A percentile compares a stretch with the other conserved stretches of the same genome.
phyloP scores from a whole-genome alignment of 1,140 invertebrate genomes.

The Trinorchestia longiramus region DNA sequence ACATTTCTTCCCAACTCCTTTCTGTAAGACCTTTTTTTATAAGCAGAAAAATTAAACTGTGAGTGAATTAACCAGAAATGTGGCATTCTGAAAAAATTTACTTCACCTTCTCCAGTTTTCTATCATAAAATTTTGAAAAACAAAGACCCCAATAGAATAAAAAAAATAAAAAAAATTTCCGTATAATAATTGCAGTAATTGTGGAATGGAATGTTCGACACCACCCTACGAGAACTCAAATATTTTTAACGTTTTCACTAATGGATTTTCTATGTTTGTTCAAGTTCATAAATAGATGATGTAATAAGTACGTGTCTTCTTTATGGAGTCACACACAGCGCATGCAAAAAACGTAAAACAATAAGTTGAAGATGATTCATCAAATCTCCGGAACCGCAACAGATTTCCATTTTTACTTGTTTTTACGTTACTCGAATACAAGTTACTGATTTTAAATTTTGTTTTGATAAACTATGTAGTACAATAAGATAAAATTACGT shows the following conservation, averaged over 20 bases:
- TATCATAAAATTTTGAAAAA: background rate
- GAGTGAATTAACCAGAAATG: background rate
- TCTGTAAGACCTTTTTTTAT: too few relatives aligned
- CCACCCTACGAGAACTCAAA: too few relatives aligned
- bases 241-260: too few relatives aligned
- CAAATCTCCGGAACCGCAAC: background rate
- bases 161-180: background rate
- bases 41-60: background rate
- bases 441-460: too few relatives aligned
- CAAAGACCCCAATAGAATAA: background rate
- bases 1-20: background rate
- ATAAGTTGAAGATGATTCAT: background rate
- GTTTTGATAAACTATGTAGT: too few relatives aligned
- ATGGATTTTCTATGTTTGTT: too few relatives aligned
- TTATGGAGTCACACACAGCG: background rate
- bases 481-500: too few relatives aligned
- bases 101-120: background rate
- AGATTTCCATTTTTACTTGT: too few relatives aligned
- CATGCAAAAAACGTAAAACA: background rate
- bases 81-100: background rate
- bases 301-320: background rate
- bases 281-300: background rate
- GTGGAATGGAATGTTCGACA: too few relatives aligned
- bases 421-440: too few relatives aligned
- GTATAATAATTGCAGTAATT: background rate